A percentile compares a stretch with the other conserved stretches of the same genome.
Conservation (phyloP, 2,888 invertebrate genomes). For the Calameuta filiformis region DNA sequence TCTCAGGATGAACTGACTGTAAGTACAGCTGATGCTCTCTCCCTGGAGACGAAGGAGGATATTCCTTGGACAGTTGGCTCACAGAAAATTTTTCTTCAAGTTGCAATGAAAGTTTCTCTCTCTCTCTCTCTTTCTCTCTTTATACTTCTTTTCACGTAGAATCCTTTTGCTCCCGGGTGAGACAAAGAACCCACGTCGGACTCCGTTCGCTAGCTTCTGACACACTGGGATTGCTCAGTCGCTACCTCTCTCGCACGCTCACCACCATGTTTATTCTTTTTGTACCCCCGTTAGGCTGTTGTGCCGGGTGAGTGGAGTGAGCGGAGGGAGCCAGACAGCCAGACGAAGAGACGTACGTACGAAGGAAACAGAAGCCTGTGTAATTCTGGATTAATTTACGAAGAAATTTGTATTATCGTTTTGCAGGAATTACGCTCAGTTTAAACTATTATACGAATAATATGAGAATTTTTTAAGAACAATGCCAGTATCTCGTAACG, state of each 20-base stretch:
- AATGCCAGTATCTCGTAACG: background rate
- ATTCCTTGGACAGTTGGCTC: background rate
- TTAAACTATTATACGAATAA: background rate
- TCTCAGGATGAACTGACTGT: background rate
- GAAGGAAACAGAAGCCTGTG: background rate
- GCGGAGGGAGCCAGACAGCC: background rate
- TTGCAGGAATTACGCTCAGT: background rate
- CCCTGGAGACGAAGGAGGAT: background rate
- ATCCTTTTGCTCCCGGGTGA: background rate
- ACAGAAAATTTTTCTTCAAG: background rate
- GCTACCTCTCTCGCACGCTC: slow-evolving; percentile 26
- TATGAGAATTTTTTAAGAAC: background rate
- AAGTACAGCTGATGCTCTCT: background rate
- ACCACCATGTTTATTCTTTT: slow-evolving; percentile 46
- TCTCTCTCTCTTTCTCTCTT: background rate
- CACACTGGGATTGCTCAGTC: slow-evolving; percentile 14
- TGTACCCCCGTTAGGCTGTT: slow-evolving; percentile 39
- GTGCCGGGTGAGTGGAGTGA: slow-evolving; percentile 10
- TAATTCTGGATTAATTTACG: background rate
- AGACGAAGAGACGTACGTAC: background rate
- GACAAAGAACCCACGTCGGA: slow-evolving; percentile 1
- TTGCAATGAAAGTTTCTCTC: background rate
- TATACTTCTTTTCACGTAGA: background rate
- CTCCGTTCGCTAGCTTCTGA: slow-evolving; percentile 15
- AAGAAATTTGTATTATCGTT: background rate